Percentiles rank a stretch among this genome's conserved stretches.
Conservation (phyloP, 2,888 invertebrate species). For the Pristionchus entomophagus region DNA sequence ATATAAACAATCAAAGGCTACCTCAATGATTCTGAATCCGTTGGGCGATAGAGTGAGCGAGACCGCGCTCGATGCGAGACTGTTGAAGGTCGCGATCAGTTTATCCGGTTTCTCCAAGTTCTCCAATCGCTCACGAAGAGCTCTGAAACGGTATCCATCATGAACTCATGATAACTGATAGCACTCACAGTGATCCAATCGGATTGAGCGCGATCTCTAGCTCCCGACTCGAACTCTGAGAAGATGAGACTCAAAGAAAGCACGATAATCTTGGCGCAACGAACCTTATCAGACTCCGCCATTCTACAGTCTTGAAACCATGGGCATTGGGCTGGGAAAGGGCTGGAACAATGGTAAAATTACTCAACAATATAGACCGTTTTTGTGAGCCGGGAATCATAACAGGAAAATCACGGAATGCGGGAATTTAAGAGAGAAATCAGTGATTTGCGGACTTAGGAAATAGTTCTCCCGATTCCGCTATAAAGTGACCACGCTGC, state of each 20-base stretch:
- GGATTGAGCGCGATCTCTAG: neutral
- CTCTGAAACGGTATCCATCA: neutral
- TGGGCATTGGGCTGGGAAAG: too few relatives aligned
- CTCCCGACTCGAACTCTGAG: neutral
- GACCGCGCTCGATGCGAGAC: neutral
- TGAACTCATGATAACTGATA: neutral
- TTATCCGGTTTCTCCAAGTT: too few relatives aligned
- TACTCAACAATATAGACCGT: too few relatives aligned
- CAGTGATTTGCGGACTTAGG: too few relatives aligned
- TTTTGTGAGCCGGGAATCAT: too few relatives aligned
- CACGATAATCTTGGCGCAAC: neutral
- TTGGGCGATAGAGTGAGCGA: neutral
- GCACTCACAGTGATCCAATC: conserved; percentile 11
- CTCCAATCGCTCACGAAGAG: neutral
- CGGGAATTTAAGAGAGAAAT: too few relatives aligned
- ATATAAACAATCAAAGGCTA: too few relatives aligned
- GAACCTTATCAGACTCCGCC: neutral
- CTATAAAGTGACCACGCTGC: too few relatives aligned
- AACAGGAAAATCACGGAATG: too few relatives aligned
- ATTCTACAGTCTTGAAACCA: neutral
- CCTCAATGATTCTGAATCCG: conserved; percentile 4
- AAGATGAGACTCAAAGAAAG: too few relatives aligned
- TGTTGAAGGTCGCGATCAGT: neutral
- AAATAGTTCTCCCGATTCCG: too few relatives aligned
- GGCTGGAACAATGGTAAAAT: too few relatives aligned